phyloP scores from a whole-genome alignment of 2,888 invertebrate genomes.

The Papilio demoleus region DNA sequence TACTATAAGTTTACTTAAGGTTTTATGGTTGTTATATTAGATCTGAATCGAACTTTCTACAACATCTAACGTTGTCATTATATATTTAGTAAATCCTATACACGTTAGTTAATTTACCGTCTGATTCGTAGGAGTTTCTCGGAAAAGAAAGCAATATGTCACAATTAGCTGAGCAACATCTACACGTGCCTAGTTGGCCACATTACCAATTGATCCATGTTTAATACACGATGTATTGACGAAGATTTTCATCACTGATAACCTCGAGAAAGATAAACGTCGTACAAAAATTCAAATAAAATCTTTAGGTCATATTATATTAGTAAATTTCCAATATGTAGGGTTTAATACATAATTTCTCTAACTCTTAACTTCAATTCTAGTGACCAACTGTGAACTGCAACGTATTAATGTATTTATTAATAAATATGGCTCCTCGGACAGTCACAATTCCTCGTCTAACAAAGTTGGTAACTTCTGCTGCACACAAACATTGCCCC shows the following conservation, averaged over 20 bases:
- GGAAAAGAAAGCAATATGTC: conserved; percentile 63
- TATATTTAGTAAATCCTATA: no score
- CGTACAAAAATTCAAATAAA: no score
- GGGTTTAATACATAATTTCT: background rate
- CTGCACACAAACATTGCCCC: conserved; percentile 30
- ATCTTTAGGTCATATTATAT: no score
- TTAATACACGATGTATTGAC: background rate
- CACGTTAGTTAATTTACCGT: conserved; percentile 4
- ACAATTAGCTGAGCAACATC: conserved; percentile 35
- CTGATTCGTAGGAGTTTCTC: conserved; percentile 50
- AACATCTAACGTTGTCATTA: no score
- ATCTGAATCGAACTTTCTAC: no score
- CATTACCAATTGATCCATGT: conserved; percentile 9
- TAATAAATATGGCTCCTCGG: conserved; percentile 35
- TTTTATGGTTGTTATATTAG: no score
- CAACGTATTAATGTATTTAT: conserved; percentile 23
- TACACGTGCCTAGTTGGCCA: background rate
- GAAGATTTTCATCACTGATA: background rate
- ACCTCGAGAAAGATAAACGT: no score
- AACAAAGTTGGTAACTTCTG: conserved; percentile 35
- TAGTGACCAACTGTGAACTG: conserved; percentile 3
- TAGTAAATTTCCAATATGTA: no score
- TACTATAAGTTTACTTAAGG: no score
- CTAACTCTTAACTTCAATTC: background rate
- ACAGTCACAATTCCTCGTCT: conserved; percentile 34